Evolutionary conservation across 2,888 invertebrate genomes (phyloP).

Genomic region (Acanthosepion pharaonis): DNA sequence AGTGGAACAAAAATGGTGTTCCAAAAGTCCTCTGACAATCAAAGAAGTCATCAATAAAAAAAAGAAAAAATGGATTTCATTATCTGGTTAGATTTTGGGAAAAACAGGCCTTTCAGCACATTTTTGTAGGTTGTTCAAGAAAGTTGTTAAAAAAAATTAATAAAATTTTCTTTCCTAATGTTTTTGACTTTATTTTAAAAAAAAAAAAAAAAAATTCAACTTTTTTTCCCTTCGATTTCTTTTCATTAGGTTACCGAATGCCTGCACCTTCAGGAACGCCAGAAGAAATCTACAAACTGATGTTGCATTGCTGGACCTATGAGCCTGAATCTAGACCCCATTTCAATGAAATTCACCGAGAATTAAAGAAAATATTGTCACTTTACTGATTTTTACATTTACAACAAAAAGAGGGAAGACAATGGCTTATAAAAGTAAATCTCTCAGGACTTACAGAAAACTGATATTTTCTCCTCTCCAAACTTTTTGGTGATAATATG

Average conservation of each 20-base stretch:
- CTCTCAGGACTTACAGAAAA: not conserved
- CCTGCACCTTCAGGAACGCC: slow-evolving; percentile 91
- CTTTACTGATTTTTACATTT: not conserved
- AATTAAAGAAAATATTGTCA: slow-evolving; percentile 52
- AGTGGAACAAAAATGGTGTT: too few relatives aligned
- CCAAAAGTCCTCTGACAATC: too few relatives aligned
- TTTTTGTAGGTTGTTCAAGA: too few relatives aligned
- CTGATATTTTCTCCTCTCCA: not conserved
- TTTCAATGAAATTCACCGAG: slow-evolving; percentile 84
- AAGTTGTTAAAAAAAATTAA: too few relatives aligned
- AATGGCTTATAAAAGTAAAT: not conserved
- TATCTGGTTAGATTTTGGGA: too few relatives aligned
- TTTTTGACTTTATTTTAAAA: not conserved
- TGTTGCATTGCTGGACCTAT: slow-evolving; percentile 95
- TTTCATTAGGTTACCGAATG: slow-evolving; percentile 87
- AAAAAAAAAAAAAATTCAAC: not conserved
- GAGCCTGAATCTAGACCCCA: slow-evolving; percentile 92
- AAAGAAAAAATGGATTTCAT: too few relatives aligned
- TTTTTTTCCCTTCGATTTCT: not conserved
- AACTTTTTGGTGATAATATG: not conserved
- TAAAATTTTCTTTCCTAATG: too few relatives aligned
- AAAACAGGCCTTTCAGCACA: too few relatives aligned
- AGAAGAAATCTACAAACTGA: slow-evolving; percentile 90
- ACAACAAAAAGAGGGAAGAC: not conserved
- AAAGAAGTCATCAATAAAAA: too few relatives aligned